Evolutionary conservation across 1,140 invertebrate species (phyloP), one percentile per base, ranked within the genome.

Genomic region (Apocrypta bakeri): DNA sequence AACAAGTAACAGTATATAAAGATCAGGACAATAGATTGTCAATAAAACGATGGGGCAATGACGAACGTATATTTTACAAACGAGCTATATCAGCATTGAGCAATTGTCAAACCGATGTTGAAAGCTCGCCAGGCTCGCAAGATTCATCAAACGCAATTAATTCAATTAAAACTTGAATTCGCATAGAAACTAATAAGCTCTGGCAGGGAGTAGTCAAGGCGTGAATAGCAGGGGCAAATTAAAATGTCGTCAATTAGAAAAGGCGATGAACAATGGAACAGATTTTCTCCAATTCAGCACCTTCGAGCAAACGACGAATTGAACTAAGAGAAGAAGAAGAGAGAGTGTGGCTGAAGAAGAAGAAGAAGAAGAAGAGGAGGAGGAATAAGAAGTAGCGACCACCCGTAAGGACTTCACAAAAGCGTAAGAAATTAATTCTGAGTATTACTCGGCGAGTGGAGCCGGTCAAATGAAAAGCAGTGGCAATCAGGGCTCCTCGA

Each of bases 351-450:
- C n/a, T n/a, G 17, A 56, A 56, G 48, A 56, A n/a, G 17, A n/a
- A 17, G 48, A 56, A 56, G 48, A 2, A 56, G 48, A 21, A 56
- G 48, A n/a, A 21, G 48, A n/a, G 17, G 48, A 6, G 3, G 48
- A 21, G 17, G 29, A 31, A 31, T 33, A 31, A 69, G 68, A 17
- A 31, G 17, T 69, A 25, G 24, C 64, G 64, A 66, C 64, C 64
- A 29, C 29, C 29, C 68, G 68, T 33, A 69, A 69, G 68, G 68
- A 69, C 64, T 69, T 21, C 68, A 69, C 68, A 31, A 69, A 69
- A 69, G 68, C 68, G 68, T 69, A 37, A 69, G 68, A 69, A 69
- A 69, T 69, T 69, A 69, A 69, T 69, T 69, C 68, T 12, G 29
- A 31, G 68, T 31, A 69, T 69, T 69, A 69, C 25, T 37, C 31